Evolutionary conservation across 2,113 vertebrate species (phyloP), one percentile per base, ranked within the genome.

Genomic region (Cynopterus brachyotis): DNA sequence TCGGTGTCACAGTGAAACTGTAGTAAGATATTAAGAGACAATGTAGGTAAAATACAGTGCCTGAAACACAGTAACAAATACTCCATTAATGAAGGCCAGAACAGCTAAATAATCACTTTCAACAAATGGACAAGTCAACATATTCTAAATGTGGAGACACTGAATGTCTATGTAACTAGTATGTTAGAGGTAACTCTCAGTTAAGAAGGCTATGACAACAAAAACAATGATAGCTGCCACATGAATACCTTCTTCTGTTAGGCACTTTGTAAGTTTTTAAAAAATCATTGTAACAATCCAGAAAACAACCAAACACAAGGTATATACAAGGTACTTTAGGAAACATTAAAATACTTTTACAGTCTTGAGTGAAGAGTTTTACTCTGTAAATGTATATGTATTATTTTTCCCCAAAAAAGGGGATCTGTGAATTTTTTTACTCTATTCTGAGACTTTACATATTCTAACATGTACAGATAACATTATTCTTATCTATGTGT

Each of bases 291-390:
- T 60, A 89, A 84, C 42, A 64, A 50, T 69, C 91, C 57, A 55
- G 19, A 6, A 15, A 94, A 89, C 4, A 80, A 64, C 19, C 28
- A 88, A 78, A 26, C 50, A 89, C 50, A 80, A 84, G 19, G 42
- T 90, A 5, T 42, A 84, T 6, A 92, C 11, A 93, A 89, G 42
- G 13, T 72, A 53, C 42, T 64, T 89, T 3, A 69, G 37, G 30
- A 84, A 89, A 20, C 37, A 94, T 26, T 72, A 95, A 93, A 82
- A 91, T 76, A 91, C n/a, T 85, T 80, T 79, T 94, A 80, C 8
- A 79, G 37, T 66, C 64, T 84, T 72, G 24, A 24, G 62, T 55
- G 24, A 8, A 96, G 12, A 67, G 73, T 13, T 66, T 87, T 66
- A 88, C 40, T 84, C 16, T 91, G 57, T 37, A 26, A 28, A 13